Evolutionary conservation across 2,113 vertebrate genomes (phyloP), one percentile per base, ranked within the genome.

Genomic region (Cololabis saira): DNA sequence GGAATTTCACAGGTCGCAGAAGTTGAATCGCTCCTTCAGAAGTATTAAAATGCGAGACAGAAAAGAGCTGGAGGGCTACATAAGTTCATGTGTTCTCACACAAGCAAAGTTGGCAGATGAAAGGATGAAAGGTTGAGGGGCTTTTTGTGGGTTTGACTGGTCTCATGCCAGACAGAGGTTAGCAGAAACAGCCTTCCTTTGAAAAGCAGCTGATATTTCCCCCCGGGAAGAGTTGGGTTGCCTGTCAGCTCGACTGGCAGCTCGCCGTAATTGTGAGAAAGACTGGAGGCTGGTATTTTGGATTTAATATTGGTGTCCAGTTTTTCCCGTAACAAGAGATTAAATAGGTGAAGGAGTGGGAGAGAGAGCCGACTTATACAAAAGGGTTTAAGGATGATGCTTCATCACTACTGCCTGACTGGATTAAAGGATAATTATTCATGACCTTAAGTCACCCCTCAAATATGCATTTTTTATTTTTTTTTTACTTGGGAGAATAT

Each of bases 151-250:
- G 8, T 71, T 41, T 5, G 52, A 57, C 41, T 65, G 63, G 41
- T 56, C 49, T 58, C 53, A 48, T 0, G 61, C 33, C 75, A 80
- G 76, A 56, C 40, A 42, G 33, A 60, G 42, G 66, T 80, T 66
- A 69, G 67, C 48, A 65, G 75, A 74, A 61, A 40, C 18, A 0
- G 59, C 11, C 64, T 65, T 82, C 61, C 71, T 57, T 61, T 70
- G 80, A 81, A 87, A 77, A 85, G 66, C 78, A 85, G 74, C 74
- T 83, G 82, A 85, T 67, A 50, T 51, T 16, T 81, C 80, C 82
- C 82, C 71, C 4, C 0, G 62, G 80, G 80, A 59, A 74, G 75
- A 74, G 63, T 81, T 77, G 66, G 65, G 80, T 85, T 81, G 58
- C 74, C 66, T 18, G 45, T 64, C 48, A 50, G 53, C 73, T 80